phyloP scores from a whole-genome alignment of 35 echinoderm and acorn worm species.

The Heliocidaris tuberculata region DNA sequence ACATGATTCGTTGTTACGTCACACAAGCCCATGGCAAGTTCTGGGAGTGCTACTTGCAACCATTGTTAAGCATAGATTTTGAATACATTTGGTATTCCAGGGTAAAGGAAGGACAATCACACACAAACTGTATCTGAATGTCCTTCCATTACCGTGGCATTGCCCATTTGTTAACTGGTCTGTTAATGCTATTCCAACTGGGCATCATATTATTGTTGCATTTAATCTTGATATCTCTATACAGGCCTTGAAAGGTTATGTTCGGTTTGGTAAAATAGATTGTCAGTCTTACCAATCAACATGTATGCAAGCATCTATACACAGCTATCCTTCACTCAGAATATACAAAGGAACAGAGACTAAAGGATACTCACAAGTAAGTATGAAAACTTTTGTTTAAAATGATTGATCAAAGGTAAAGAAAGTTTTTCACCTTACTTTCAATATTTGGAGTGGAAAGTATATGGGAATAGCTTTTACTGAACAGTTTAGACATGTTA shows the following conservation, averaged over 20 bases:
- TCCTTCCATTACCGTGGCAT: too few species aligned
- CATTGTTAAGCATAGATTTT: too few species aligned
- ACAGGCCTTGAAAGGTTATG: conserved; percentile 75
- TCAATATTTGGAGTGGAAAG: neutral
- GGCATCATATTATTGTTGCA: too few species aligned
- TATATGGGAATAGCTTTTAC: neutral
- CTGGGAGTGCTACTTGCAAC: too few species aligned
- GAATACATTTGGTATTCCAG: too few species aligned
- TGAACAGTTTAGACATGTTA: neutral
- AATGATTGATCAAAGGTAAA: neutral
- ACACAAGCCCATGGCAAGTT: too few species aligned
- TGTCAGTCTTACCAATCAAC: conserved; percentile 71
- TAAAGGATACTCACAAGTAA: conserved; percentile 81
- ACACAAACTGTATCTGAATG: too few species aligned
- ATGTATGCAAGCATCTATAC: conserved; percentile 83
- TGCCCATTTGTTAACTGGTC: too few species aligned
- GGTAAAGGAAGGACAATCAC: too few species aligned
- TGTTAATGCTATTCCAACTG: too few species aligned
- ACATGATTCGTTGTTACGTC: too few species aligned
- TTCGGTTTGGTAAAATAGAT: conserved; percentile 84
- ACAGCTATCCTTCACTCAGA: conserved; percentile 79
- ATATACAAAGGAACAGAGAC: conserved; percentile 86
- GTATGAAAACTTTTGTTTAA: neutral
- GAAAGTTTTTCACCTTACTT: neutral
- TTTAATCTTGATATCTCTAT: neutral